phyloP scores from a whole-genome alignment of 1,140 invertebrate species.

The Heliconius melpomene region DNA sequence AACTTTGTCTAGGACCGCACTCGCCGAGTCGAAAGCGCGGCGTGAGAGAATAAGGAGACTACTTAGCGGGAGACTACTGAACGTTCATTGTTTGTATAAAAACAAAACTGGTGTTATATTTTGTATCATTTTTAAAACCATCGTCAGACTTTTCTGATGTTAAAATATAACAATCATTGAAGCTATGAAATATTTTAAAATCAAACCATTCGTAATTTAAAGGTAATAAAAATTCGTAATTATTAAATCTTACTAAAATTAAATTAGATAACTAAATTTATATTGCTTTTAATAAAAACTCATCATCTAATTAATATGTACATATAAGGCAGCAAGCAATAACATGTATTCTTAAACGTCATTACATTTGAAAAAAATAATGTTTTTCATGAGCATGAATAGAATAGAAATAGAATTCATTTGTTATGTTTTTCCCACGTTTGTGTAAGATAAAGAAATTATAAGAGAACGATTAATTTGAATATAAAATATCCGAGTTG shows the following conservation, averaged over 20 bases:
- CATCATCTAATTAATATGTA: background rate
- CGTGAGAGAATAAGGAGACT: slow-evolving; percentile 67
- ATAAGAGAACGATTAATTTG: slow-evolving; percentile 11
- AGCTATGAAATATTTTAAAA: background rate
- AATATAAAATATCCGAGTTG: slow-evolving; percentile 63
- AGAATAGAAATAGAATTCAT: too few species aligned
- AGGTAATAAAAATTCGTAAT: too few species aligned
- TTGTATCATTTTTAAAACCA: slow-evolving; percentile 32
- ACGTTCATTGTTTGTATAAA: slow-evolving; percentile 65
- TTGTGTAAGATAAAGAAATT: slow-evolving; percentile 3
- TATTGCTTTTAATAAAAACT: background rate
- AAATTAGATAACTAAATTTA: background rate
- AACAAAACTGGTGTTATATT: slow-evolving; percentile 54
- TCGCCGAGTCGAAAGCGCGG: slow-evolving; percentile 51
- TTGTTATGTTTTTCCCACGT: background rate
- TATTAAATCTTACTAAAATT: background rate
- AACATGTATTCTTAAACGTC: background rate
- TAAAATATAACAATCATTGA: background rate
- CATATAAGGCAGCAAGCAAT: background rate
- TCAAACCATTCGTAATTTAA: slow-evolving; percentile 11
- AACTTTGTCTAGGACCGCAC: slow-evolving; percentile 64
- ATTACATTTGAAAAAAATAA: background rate
- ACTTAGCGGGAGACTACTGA: slow-evolving; percentile 65
- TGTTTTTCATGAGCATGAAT: background rate
- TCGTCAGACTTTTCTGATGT: background rate